These are phyloP conservation scores for Torymus aiolomorphi DNA, from an alignment of 2,888 invertebrate species.

Conservation along the genomic window DNA sequence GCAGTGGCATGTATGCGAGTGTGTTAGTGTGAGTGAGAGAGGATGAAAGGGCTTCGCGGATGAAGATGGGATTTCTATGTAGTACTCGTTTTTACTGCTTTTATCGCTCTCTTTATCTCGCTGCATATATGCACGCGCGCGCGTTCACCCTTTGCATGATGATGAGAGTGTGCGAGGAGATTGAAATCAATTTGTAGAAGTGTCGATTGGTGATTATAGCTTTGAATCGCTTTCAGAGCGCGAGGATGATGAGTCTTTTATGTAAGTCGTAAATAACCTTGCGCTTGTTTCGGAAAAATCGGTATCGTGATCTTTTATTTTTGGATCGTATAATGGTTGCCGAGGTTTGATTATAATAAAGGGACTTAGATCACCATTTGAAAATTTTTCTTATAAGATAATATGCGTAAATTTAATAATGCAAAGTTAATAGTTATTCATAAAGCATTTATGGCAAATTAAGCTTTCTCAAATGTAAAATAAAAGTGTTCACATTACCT, in stretches of 20 bases:
- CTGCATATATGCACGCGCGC: neutral
- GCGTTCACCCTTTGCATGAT: neutral
- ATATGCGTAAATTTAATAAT: neutral
- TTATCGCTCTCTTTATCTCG: neutral
- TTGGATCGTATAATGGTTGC: too few relatives aligned
- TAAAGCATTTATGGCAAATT: constrained; percentile 2
- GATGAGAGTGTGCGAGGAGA: neutral
- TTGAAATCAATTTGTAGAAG: constrained; percentile 9
- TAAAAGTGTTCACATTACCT: constrained; percentile 58
- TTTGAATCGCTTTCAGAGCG: neutral
- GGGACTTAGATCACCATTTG: constrained; percentile 36
- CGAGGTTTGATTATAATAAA: neutral
- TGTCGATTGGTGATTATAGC: constrained; percentile 6
- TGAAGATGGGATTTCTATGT: constrained; percentile 18
- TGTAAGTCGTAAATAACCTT: neutral
- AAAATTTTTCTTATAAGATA: neutral
- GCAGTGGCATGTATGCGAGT: constrained; percentile 72
- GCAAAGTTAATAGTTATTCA: neutral
- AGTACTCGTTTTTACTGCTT: neutral
- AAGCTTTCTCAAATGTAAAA: constrained; percentile 41
- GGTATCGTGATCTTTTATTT: too few relatives aligned
- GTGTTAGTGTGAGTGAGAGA: neutral
- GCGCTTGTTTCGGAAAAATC: too few relatives aligned
- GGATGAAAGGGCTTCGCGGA: constrained; percentile 2
- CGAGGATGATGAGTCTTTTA: neutral